phyloP scores from a whole-genome alignment of 2,797 vertebrate genomes.

The Scleropages formosus region DNA sequence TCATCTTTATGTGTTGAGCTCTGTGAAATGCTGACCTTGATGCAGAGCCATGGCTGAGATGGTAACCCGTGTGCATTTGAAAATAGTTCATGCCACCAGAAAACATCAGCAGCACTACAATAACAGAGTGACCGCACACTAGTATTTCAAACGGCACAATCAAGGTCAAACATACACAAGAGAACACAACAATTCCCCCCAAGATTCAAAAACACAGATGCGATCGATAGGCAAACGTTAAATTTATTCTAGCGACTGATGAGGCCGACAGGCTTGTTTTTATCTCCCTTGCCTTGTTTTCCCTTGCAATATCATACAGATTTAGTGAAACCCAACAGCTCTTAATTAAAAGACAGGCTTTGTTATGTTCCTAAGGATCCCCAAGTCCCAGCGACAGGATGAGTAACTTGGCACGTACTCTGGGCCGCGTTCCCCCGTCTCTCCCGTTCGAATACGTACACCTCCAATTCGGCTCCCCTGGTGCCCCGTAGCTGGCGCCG shows the following conservation, averaged over 20 bases:
- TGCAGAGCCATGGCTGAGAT: not conserved
- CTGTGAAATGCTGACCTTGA: not conserved
- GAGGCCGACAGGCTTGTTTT: not conserved
- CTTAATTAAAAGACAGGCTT: conserved; percentile 26
- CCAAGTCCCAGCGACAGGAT: conserved; percentile 3
- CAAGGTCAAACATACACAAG: not conserved
- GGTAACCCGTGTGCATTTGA: too few relatives aligned
- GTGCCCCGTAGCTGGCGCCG: not conserved
- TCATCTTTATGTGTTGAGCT: not conserved
- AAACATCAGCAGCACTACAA: not conserved
- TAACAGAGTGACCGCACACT: not conserved
- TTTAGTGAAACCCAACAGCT: not conserved
- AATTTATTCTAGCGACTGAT: not conserved
- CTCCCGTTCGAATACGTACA: not conserved
- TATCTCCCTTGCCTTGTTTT: not conserved
- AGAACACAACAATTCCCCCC: not conserved
- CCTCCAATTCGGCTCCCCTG: conserved; percentile 12
- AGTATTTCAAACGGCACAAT: conserved; percentile 6
- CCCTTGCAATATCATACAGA: not conserved
- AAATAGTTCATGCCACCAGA: not conserved
- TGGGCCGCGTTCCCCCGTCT: conserved; percentile 10
- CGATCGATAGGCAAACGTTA: not conserved
- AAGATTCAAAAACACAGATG: not conserved
- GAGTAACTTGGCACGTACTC: not conserved
- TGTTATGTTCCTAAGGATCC: conserved; percentile 1